Conservation (phyloP, 2,888 invertebrate species). For the Agrotis segetum region DNA sequence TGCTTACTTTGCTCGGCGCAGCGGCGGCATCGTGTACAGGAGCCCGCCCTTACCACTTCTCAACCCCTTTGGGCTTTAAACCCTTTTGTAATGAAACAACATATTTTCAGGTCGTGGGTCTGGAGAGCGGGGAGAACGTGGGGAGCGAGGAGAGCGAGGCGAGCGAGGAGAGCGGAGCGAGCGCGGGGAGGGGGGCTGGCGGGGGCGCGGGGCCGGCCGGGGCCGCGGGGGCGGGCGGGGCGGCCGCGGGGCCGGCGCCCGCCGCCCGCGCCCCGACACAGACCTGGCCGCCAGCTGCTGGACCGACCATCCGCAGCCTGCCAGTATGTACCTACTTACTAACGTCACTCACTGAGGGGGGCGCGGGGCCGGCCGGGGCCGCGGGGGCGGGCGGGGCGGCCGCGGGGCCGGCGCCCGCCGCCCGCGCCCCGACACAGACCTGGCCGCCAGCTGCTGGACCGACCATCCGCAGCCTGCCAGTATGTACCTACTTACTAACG, state of each 20-base stretch:
- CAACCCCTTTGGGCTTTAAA: too few species aligned
- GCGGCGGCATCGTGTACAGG: too few species aligned
- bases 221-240: slow-evolving; percentile 73
- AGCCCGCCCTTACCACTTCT: too few species aligned
- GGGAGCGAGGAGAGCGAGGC: slow-evolving; percentile 66
- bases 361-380: too few species aligned
- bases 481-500: too few species aligned
- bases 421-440: too few species aligned
- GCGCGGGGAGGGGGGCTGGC: slow-evolving; percentile 68
- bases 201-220: slow-evolving; percentile 66
- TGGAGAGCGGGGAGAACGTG: slow-evolving; percentile 68
- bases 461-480: too few species aligned
- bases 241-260: slow-evolving; percentile 67
- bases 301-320: slow-evolving; percentile 60
- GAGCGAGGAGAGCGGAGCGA: slow-evolving; percentile 56
- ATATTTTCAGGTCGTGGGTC: slow-evolving; percentile 79
- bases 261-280: slow-evolving; percentile 47
- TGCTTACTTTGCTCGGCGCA: too few species aligned
- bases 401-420: too few species aligned
- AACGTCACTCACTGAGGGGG: too few species aligned
- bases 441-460: slow-evolving; percentile 1
- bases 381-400: too few species aligned
- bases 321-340: slow-evolving; percentile 49
- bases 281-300: slow-evolving; percentile 59
- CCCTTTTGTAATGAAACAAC: too few species aligned